Base-by-base conservation (phyloP, 2,888 invertebrate species). In the Acanthosoma haemorrhoidale region DNA sequence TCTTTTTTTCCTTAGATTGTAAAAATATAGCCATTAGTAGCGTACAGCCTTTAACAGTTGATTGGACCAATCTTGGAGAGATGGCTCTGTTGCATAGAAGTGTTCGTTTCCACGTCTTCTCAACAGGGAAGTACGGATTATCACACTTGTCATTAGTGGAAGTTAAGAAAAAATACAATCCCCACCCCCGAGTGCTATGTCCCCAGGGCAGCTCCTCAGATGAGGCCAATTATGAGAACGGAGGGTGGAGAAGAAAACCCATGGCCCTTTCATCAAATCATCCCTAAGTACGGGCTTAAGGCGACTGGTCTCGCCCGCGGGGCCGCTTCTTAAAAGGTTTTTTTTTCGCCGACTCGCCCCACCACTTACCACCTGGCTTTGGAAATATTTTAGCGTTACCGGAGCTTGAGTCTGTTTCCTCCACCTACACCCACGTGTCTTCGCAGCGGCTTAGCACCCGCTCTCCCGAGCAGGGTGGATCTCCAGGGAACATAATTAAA, bases 251-350 rank as follows among this genome's bases (percentile, higher is more conserved):
- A 64, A 64, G 41, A 64, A 64, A 64, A 41, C 64, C 41, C 15
- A 31, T 29, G 41, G 64, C 64, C 64, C 51, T 41, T 64, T 64
- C 64, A 64, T 64, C 64, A 41, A 64, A 64, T 64, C 64, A 64
- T 64, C 64, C 64, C 41, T 64, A 64, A 64, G 64, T 64, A 64
- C 64, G 41, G 64, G 64, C 64, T 64, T 64, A 64, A 29, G 38
- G 15, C 21, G 64, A 41, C 36, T n/a, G 57, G 29, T 31, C 39
- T 39, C 29, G 39, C 41, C 39, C 64, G 18, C 38, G 29, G 31
- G 38, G 57, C 18, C 57, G 13, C 29, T 41, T 29, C 64, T 64
- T 64, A 39, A 64, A 64, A 64, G 64, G 64, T 64, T 64, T 64
- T 29, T 41, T 64, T 64, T 58, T 32, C 29, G 16, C 4, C 64